These are phyloP conservation scores for Thalassaphorura encarpata DNA, from an alignment of 1,140 invertebrate species.

Conservation along the genomic window DNA sequence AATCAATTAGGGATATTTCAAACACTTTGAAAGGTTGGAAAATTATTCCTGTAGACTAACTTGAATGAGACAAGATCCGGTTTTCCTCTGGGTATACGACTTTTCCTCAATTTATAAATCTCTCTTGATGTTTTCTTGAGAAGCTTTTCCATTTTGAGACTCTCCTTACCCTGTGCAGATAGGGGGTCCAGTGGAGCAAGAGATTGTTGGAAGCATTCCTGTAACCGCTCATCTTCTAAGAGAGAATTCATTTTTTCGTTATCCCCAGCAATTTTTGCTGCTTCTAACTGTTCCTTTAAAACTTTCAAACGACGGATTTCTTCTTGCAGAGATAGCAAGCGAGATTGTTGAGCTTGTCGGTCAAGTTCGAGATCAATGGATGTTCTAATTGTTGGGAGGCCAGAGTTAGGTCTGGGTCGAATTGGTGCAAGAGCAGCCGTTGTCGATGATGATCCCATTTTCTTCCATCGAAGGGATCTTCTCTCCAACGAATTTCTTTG, in stretches of 20 bases:
- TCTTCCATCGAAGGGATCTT: slow-evolving; percentile 67
- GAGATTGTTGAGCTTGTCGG: slow-evolving; percentile 74
- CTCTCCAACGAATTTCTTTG: slow-evolving; percentile 80
- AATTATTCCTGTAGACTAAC: slow-evolving; percentile 48
- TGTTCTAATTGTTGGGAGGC: slow-evolving; percentile 45
- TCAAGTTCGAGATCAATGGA: slow-evolving; percentile 87
- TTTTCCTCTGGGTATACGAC: slow-evolving; percentile 74
- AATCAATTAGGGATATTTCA: slow-evolving; percentile 8
- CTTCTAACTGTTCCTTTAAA: slow-evolving; percentile 53
- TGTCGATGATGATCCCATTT: slow-evolving; percentile 30
- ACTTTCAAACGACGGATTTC: slow-evolving; percentile 70
- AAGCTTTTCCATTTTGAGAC: slow-evolving; percentile 66
- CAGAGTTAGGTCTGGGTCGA: slow-evolving; percentile 14
- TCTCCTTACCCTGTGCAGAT: slow-evolving; percentile 42
- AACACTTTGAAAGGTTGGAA: background rate
- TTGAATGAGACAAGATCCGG: slow-evolving; percentile 87
- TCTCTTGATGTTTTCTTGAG: slow-evolving; percentile 76
- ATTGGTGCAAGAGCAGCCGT: slow-evolving; percentile 8
- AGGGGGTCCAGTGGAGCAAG: slow-evolving; percentile 28
- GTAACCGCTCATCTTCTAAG: slow-evolving; percentile 73
- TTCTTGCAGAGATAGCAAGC: slow-evolving; percentile 66
- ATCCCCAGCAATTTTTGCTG: slow-evolving; percentile 63
- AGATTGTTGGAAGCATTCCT: slow-evolving; percentile 50
- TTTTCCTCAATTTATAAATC: slow-evolving; percentile 78
- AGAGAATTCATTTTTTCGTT: slow-evolving; percentile 69